phyloP scores from a whole-genome alignment of 2,888 invertebrate species.

The Cheilosia vulpina region DNA sequence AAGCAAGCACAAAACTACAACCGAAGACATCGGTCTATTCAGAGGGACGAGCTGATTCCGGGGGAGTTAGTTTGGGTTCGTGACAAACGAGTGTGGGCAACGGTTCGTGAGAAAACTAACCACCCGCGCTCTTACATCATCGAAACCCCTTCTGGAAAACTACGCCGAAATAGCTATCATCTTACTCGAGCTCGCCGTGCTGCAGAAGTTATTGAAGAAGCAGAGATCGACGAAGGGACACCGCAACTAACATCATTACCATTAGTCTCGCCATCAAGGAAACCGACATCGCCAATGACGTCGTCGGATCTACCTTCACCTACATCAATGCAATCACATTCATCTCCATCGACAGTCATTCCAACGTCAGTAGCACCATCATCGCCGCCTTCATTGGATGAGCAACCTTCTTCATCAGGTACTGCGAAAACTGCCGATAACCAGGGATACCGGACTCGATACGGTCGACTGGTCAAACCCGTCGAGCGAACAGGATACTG shows the following conservation, averaged over 20 bases:
- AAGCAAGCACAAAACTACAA: conserved; percentile 12
- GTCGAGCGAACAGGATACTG: background rate
- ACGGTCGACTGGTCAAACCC: background rate
- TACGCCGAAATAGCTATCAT: conserved; percentile 10
- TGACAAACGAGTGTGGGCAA: conserved; percentile 5
- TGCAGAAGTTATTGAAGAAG: background rate
- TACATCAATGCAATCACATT: background rate
- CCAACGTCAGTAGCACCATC: background rate
- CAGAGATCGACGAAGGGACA: background rate
- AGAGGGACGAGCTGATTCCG: background rate
- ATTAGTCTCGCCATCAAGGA: background rate
- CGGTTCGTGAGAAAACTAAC: conserved; percentile 20
- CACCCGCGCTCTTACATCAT: conserved; percentile 22
- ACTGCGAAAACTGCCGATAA: background rate
- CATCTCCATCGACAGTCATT: background rate
- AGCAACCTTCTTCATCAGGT: background rate
- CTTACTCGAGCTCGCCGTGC: background rate
- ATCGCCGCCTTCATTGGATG: background rate
- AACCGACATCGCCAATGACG: background rate
- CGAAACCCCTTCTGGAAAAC: conserved; percentile 12
- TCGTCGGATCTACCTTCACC: too few relatives aligned
- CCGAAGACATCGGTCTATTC: background rate
- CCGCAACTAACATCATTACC: background rate
- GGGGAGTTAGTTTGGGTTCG: conserved; percentile 30
- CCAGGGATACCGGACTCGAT: conserved; percentile 7